Conservation (phyloP, 2,113 vertebrate species). For the Halcyon malimbica region DNA sequence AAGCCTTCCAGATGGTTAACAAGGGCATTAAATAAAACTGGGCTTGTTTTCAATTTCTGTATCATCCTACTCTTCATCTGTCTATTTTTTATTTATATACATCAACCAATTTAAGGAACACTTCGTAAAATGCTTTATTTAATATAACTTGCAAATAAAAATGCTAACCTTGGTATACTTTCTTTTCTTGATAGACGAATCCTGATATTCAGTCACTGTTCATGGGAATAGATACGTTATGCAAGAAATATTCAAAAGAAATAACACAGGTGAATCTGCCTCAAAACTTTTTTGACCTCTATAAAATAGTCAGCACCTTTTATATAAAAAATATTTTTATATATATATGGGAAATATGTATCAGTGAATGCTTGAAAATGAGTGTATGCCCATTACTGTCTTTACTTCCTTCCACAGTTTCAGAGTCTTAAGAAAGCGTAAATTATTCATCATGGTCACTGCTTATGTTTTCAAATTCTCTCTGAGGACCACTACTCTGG, state of each 20-base stretch:
- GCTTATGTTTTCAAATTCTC: constrained; percentile 19
- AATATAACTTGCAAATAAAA: neutral
- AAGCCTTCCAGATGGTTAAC: neutral
- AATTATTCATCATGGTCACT: neutral
- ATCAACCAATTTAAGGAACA: neutral
- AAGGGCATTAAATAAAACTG: neutral
- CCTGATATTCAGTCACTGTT: constrained; percentile 87
- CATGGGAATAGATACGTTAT: constrained; percentile 78
- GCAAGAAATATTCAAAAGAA: constrained; percentile 82
- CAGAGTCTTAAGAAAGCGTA: neutral
- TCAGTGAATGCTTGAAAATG: neutral
- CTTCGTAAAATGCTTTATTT: neutral
- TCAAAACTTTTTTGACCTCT: neutral
- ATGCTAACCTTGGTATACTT: neutral
- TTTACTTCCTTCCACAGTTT: neutral
- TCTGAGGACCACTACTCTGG: neutral
- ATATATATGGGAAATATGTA: neutral
- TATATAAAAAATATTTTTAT: neutral
- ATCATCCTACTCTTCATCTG: neutral
- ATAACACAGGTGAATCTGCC: constrained; percentile 81
- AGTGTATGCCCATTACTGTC: neutral
- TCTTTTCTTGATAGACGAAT: constrained; percentile 80
- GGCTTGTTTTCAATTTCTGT: neutral
- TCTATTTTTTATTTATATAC: neutral
- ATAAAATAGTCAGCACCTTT: neutral